Percentiles rank a stretch among this genome's conserved stretches.
phyloP scores from a whole-genome alignment of 2,113 vertebrate species.

The Nipponia nippon region DNA sequence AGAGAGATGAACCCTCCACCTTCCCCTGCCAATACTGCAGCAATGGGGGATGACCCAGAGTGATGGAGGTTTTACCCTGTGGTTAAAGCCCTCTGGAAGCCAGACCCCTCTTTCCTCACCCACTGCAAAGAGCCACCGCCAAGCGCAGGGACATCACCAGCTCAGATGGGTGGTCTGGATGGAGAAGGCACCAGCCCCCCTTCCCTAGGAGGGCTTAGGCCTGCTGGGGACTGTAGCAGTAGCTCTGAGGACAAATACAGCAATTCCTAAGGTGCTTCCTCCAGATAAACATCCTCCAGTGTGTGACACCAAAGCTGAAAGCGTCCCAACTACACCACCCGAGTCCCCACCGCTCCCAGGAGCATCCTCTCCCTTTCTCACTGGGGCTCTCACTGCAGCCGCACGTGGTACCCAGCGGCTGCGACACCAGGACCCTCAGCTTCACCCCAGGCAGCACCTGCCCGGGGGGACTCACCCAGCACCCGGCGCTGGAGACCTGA shows the following conservation, averaged over 20 bases:
- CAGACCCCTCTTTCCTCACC: not conserved
- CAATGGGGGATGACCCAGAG: accelerated
- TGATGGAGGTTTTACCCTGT: not conserved
- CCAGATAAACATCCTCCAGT: not conserved
- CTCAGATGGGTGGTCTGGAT: not conserved
- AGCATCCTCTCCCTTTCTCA: not conserved
- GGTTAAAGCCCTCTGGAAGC: not conserved
- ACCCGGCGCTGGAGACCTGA: not conserved
- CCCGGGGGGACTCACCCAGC: not conserved
- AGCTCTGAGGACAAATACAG: not conserved
- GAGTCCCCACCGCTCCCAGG: not conserved
- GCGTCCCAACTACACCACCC: not conserved
- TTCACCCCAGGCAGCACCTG: not conserved
- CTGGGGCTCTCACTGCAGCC: not conserved
- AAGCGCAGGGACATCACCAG: accelerated
- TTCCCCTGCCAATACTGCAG: not conserved
- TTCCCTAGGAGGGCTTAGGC: not conserved
- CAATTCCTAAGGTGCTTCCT: not conserved
- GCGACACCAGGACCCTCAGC: not conserved
- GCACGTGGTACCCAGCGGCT: accelerated
- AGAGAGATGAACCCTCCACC: not conserved
- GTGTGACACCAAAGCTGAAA: not conserved
- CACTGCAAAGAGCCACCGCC: not conserved
- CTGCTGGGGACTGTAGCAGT: not conserved
- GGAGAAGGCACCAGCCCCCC: not conserved